Percentiles rank a stretch among this genome's conserved stretches.
These are phyloP conservation scores for Leptinotarsa peninsularis DNA, from an alignment of 2,888 invertebrate species.

Conservation along the genomic window DNA sequence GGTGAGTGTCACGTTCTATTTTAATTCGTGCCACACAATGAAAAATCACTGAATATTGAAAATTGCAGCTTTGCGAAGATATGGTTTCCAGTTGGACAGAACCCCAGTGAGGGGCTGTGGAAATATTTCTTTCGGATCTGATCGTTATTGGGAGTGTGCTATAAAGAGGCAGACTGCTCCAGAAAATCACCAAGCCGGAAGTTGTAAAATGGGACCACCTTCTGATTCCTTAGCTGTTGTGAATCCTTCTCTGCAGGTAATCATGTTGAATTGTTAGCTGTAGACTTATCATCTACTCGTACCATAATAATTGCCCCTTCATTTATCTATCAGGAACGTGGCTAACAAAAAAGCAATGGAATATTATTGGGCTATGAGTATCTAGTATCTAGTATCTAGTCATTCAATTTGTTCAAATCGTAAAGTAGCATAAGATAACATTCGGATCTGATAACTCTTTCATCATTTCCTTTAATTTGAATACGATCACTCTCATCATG, in stretches of 20 bases:
- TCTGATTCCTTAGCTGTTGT: constrained; percentile 72
- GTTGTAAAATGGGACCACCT: constrained; percentile 73
- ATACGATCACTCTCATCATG: too few relatives aligned
- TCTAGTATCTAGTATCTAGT: too few relatives aligned
- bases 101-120: constrained; percentile 83
- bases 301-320: too few relatives aligned
- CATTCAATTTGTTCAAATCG: too few relatives aligned
- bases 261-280: too few relatives aligned
- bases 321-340: too few relatives aligned
- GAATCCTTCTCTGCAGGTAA: constrained; percentile 65
- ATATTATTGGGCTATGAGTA: too few relatives aligned
- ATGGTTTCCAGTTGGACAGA: constrained; percentile 80
- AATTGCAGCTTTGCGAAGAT: constrained; percentile 68
- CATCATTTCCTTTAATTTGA: too few relatives aligned
- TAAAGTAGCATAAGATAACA: too few relatives aligned
- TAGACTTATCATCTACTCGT: too few relatives aligned
- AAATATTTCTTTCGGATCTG: constrained; percentile 76
- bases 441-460: too few relatives aligned
- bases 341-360: too few relatives aligned
- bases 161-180: constrained; percentile 72
- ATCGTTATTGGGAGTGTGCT: constrained; percentile 74
- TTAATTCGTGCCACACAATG: not conserved
- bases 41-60: constrained; percentile 12
- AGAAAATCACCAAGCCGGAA: constrained; percentile 76
- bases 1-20: constrained; percentile 61